Percentiles rank a stretch among this genome's conserved stretches.
Conservation (phyloP, 2,888 invertebrate genomes). For the Argyresthia albistria region DNA sequence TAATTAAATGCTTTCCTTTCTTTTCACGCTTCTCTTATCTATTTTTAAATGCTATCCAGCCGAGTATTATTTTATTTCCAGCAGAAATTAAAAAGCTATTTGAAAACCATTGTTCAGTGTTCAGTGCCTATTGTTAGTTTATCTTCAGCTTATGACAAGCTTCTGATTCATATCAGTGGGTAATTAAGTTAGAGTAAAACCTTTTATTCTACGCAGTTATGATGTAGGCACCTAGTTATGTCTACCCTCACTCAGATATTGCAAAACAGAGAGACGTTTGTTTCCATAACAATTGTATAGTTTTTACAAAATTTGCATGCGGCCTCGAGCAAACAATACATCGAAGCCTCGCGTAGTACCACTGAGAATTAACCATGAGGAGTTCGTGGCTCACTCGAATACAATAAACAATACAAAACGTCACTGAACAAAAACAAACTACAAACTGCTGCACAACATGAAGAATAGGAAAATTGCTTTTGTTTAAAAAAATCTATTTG, state of each 20-base stretch:
- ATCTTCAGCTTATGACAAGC: background rate
- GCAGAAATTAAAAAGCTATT: conserved; percentile 1
- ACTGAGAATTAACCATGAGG: conserved; percentile 64
- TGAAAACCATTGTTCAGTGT: conserved; percentile 1
- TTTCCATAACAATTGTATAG: conserved; percentile 53
- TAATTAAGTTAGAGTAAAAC: conserved; percentile 4
- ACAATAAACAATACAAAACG: conserved; percentile 70
- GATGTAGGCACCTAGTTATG: background rate
- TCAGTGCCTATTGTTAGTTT: background rate
- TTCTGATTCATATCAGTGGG: background rate
- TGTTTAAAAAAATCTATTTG: conserved; percentile 71
- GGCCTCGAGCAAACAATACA: conserved; percentile 41
- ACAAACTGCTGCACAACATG: conserved; percentile 62
- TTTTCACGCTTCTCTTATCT: too few species aligned
- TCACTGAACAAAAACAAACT: conserved; percentile 62
- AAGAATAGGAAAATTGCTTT: conserved; percentile 72
- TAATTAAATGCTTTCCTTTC: too few species aligned
- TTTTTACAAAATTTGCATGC: conserved; percentile 62
- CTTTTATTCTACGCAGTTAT: background rate
- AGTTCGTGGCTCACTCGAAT: conserved; percentile 59
- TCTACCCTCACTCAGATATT: conserved; percentile 1
- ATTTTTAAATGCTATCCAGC: background rate
- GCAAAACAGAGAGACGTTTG: conserved; percentile 38
- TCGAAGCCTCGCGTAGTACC: conserved; percentile 41
- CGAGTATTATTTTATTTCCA: background rate